A percentile compares a stretch with the other conserved stretches of the same genome.
Conservation (phyloP, 2,797 vertebrate genomes). For the Picus viridis region DNA sequence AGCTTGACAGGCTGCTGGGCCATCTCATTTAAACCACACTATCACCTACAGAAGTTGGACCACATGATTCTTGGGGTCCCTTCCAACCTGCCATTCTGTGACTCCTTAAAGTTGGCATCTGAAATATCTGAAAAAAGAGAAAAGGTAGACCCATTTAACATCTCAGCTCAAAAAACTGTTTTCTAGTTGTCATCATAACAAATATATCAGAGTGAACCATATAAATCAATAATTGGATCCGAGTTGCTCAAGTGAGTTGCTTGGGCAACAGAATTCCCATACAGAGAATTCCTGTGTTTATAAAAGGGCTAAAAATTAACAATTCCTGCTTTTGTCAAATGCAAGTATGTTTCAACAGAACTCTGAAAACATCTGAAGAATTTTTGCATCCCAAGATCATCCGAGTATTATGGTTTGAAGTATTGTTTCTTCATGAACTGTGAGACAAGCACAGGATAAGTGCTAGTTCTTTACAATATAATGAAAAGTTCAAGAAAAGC, state of each 20-base stretch:
- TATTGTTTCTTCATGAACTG: constrained; percentile 31
- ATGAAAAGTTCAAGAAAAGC: background rate
- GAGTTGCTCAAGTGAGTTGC: constrained; percentile 54
- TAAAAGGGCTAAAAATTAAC: constrained; percentile 63
- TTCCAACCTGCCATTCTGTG: too few relatives aligned
- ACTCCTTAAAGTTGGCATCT: background rate
- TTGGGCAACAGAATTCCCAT: constrained; percentile 60
- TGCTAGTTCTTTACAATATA: constrained; percentile 40
- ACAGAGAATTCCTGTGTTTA: constrained; percentile 50
- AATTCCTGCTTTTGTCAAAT: constrained; percentile 66
- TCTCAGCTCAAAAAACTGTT: constrained; percentile 45
- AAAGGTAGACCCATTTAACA: constrained; percentile 8
- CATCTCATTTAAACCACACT: too few relatives aligned
- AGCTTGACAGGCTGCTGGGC: too few relatives aligned
- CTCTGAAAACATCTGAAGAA: constrained; percentile 64
- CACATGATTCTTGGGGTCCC: too few relatives aligned
- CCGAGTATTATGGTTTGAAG: constrained; percentile 51
- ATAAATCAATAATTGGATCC: constrained; percentile 51
- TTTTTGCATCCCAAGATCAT: constrained; percentile 59
- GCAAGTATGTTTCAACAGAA: constrained; percentile 51
- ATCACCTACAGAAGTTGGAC: too few relatives aligned
- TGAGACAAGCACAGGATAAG: constrained; percentile 22
- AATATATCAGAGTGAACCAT: constrained; percentile 62
- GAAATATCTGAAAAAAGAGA: background rate
- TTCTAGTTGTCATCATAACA: constrained; percentile 45